phyloP scores from a whole-genome alignment of 1,140 invertebrate genomes.

The Heliothis virescens region DNA sequence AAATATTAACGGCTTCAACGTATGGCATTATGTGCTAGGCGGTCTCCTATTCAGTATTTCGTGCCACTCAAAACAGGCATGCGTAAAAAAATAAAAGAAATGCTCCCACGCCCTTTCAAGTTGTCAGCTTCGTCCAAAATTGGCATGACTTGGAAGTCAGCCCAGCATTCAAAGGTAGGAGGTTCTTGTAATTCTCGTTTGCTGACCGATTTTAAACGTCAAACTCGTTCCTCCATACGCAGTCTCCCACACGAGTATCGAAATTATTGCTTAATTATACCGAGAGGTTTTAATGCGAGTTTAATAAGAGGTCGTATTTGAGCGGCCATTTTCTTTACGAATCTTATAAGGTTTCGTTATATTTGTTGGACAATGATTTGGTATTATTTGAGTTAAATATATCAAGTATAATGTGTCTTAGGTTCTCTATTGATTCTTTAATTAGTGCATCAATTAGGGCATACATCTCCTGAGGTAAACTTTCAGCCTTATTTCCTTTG shows the following conservation, averaged over 20 bases:
- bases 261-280: constrained; percentile 47
- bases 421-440: no score
- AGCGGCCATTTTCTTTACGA: constrained; percentile 8
- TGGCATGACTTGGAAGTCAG: constrained; percentile 1
- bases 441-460: no score
- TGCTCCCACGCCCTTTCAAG: neutral
- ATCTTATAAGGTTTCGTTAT: neutral
- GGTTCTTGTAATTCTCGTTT: constrained; percentile 38
- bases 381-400: neutral
- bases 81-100: no score
- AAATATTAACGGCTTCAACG: no score
- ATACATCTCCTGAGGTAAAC: no score
- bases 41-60: no score
- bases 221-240: constrained; percentile 35
- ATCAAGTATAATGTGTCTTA: no score
- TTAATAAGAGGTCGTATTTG: constrained; percentile 22
- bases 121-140: neutral
- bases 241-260: constrained; percentile 39
- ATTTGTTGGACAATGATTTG: no score
- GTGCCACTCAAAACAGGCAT: no score
- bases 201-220: constrained; percentile 26
- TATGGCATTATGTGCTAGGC: no score
- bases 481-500: neutral
- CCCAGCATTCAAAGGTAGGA: neutral
- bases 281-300: neutral